These are phyloP conservation scores for Phodopus roborovskii DNA, from an alignment of 2,113 vertebrate species.

Conservation along the genomic window DNA sequence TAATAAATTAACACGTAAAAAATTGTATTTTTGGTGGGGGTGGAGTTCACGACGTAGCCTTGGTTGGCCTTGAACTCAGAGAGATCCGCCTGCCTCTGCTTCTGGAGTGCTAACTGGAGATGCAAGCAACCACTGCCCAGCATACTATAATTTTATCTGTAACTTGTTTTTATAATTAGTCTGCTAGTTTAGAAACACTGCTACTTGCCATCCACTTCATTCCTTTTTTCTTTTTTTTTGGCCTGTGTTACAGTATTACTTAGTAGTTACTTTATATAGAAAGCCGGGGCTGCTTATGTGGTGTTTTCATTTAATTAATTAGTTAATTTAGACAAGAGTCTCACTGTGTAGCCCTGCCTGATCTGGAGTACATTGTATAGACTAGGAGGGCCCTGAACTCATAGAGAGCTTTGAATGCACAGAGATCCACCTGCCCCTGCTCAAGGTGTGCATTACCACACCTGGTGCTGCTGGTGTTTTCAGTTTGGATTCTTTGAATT, in stretches of 20 bases:
- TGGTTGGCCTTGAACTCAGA: background rate
- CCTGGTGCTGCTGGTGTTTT: background rate
- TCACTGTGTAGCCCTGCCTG: background rate
- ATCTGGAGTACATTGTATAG: background rate
- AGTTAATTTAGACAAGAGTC: too few species aligned
- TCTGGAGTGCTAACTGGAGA: background rate
- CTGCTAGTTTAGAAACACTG: constrained; percentile 21
- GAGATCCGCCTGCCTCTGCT: background rate
- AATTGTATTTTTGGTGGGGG: background rate
- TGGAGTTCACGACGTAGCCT: background rate
- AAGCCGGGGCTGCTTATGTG: background rate
- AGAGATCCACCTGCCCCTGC: background rate
- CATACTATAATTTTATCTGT: background rate
- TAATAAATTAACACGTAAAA: background rate
- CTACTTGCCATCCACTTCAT: background rate
- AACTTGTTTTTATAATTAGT: constrained; percentile 35
- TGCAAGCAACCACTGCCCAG: background rate
- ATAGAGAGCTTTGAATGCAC: background rate
- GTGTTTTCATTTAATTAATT: background rate
- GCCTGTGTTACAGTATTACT: constrained; percentile 4
- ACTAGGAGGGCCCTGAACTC: background rate
- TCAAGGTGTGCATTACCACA: background rate
- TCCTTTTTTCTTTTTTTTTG: background rate
- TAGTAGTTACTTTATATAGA: background rate
- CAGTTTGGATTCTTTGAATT: background rate